Percentiles rank a stretch among this genome's conserved stretches.
Evolutionary conservation across 2,888 invertebrate genomes (phyloP).

Genomic region (Pandemis corylana): DNA sequence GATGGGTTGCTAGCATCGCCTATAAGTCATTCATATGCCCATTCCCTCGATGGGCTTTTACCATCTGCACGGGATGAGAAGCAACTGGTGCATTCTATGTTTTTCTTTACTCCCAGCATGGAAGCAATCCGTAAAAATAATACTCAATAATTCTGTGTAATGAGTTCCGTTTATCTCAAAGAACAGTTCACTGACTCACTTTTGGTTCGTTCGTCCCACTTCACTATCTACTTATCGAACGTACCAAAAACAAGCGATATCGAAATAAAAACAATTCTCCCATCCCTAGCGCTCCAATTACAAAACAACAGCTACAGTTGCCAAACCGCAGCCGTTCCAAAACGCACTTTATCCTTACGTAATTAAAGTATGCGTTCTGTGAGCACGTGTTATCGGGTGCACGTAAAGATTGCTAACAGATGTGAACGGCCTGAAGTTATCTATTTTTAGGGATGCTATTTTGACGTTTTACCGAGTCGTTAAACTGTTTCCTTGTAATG

Average conservation of each 20-base stretch:
- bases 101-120: no score
- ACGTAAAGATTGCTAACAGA: neutral
- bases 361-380: neutral
- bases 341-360: neutral
- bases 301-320: neutral
- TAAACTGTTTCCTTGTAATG: neutral
- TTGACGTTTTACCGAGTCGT: neutral
- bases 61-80: no score
- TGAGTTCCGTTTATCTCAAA: neutral
- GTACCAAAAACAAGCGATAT: neutral
- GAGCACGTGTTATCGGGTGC: conserved; percentile 6
- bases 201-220: neutral
- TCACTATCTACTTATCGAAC: conserved; percentile 1
- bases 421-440: conserved; percentile 16
- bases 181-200: conserved; percentile 13
- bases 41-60: no score
- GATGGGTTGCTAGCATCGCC: no score
- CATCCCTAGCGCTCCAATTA: neutral
- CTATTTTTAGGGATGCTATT: conserved; percentile 25
- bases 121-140: no score
- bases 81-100: no score
- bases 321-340: neutral
- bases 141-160: neutral
- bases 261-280: neutral
- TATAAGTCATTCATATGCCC: no score